Evolutionary conservation across 2,888 invertebrate genomes (phyloP).

Genomic region (Axea sp.): DNA sequence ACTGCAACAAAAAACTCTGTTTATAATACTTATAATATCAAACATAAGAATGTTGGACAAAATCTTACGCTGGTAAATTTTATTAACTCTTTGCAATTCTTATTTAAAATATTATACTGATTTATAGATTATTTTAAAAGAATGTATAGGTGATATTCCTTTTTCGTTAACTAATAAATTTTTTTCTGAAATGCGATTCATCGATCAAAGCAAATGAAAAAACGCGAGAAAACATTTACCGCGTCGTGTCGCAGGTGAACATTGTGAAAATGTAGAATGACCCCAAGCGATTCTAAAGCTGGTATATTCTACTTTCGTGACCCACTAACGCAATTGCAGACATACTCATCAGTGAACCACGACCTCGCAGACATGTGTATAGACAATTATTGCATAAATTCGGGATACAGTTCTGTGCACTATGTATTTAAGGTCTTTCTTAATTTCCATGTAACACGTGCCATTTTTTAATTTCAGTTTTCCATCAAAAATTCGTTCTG

Average conservation of each 20-base stretch:
- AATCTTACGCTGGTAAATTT: no score
- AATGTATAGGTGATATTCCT: no score
- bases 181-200: no score
- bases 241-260: constrained; percentile 24
- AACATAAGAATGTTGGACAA: no score
- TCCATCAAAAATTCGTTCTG: no score
- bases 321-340: constrained; percentile 54
- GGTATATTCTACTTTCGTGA: constrained; percentile 51
- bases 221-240: neutral
- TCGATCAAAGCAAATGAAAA: constrained; percentile 2
- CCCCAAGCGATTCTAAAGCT: constrained; percentile 38
- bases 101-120: no score
- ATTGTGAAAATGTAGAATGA: constrained; percentile 43
- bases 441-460: constrained; percentile 25
- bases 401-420: constrained; percentile 33
- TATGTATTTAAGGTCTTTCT: constrained; percentile 41
- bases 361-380: constrained; percentile 36
- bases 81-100: no score
- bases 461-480: constrained; percentile 1
- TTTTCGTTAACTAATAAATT: no score
- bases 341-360: constrained; percentile 51
- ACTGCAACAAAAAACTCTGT: no score
- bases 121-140: no score
- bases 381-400: constrained; percentile 48
- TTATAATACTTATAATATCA: no score